Evolutionary conservation across 2,113 vertebrate species (phyloP), one percentile per base, ranked within the genome.

Genomic region (Maccullochella peelii): DNA sequence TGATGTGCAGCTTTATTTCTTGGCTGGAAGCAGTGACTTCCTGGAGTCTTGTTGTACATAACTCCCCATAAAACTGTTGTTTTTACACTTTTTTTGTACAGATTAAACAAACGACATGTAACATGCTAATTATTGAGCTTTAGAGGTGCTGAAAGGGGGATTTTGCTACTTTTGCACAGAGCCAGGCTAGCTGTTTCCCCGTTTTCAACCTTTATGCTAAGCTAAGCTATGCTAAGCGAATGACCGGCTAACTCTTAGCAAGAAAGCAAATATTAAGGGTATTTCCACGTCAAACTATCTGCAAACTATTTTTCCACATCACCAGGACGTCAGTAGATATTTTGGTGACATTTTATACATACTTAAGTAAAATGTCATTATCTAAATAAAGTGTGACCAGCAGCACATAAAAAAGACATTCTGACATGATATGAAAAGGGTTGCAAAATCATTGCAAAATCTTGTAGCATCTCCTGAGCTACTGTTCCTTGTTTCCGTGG

Each of bases 401-500:
- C 33, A 20, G 7, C 36, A 54, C 15, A 12, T 12, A 12, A 30
- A 54, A 52, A 33, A 74, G 16, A 9, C 20, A 9, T 16, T 18
- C 14, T 61, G 33, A 61, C 36, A 11, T 33, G 72, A 61, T n/a
- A 14, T 16, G 16, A 44, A 21, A 67, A 36, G 25, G 20, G 4
- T 42, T 49, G n/a, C n/a, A n/a, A n/a, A n/a, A 47, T 71, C 27
- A 12, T 8, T 77, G 33, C 50, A 36, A 23, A 49, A 38, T 36
- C 62, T 25, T 25, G n/a, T 8, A 0, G 44, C 44, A 23, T 77
- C 40, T 79, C 25, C 38, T 70, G 40, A 84, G 67, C 62, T 44
- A 14, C 86, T 73, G 58, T 27, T 89, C 27, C 68, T 80, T 11
- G 25, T 89, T 73, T 90, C 81, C 52, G 67, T 91, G 87, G 89